Percentiles rank a stretch among this genome's conserved stretches.
Evolutionary conservation across 1,140 invertebrate species (phyloP).

Genomic region (Pseudomyrmex flavicornis): DNA sequence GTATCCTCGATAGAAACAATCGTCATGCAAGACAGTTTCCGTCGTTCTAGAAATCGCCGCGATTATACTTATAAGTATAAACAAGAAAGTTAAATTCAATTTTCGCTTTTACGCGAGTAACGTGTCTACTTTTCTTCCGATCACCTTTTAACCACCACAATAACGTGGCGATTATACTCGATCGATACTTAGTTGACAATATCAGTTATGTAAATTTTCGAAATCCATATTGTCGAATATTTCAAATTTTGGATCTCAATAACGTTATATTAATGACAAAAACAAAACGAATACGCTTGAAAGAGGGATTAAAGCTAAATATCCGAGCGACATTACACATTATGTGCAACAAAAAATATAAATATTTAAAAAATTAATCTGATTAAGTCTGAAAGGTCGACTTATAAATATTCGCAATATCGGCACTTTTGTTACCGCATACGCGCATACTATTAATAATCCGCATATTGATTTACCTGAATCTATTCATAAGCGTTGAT

Average conservation of each 20-base stretch:
- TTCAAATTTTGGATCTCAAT: not conserved
- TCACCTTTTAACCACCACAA: not conserved
- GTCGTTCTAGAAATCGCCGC: not conserved
- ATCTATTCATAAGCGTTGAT: constrained; percentile 56
- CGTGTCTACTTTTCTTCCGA: too few species aligned
- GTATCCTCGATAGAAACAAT: constrained; percentile 11
- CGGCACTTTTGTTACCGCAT: constrained; percentile 39
- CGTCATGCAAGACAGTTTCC: constrained; percentile 13
- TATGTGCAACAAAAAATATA: not conserved
- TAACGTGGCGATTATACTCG: not conserved
- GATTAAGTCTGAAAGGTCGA: constrained; percentile 23
- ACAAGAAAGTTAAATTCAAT: constrained; percentile 31
- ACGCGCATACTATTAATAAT: constrained; percentile 56
- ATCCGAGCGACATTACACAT: not conserved
- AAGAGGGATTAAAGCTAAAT: not conserved
- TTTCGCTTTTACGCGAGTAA: not conserved
- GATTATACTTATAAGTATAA: constrained; percentile 23
- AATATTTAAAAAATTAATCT: constrained; percentile 15
- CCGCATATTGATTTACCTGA: constrained; percentile 55
- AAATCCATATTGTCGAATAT: not conserved
- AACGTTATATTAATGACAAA: not conserved
- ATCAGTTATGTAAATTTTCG: not conserved
- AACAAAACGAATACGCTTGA: not conserved
- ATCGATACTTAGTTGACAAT: not conserved
- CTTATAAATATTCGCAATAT: constrained; percentile 38